Evolutionary conservation across 2,888 invertebrate genomes (phyloP), one percentile per base, ranked within the genome.

Genomic region (Chymomyza procnemis): DNA sequence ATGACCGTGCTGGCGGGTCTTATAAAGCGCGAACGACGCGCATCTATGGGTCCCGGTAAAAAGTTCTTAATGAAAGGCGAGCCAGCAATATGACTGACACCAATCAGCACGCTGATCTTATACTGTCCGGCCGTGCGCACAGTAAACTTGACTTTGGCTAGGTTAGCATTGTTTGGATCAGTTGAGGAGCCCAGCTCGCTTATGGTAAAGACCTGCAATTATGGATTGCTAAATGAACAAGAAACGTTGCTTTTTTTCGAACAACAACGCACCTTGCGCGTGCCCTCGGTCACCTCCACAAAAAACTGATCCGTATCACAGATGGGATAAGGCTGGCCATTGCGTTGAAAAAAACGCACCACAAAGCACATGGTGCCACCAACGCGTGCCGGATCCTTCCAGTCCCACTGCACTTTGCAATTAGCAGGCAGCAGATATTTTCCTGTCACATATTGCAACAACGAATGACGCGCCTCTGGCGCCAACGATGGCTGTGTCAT

Each of bases 321-420:
- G 90, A 98, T 95, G 78, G 97, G 97, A 93, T 97, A 98, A 76
- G 97, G 96, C 90, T 97, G 96, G 22, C 97, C 97, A 91, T 97
- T 97, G 75, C 97, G 94, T 92, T 97, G 97, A 92, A 94, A 97
- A 92, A 97, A 97, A 92, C 95, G 93, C 79, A 97, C 96, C 66
- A 95, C 95, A 92, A 98, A 97, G 89, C 96, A 96, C 93, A 97
- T 96, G 41, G 97, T 97, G 90, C 95, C 96, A 54, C 97, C 98
- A 22, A 98, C 98, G 14, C 94, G 92, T 85, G 96, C 95, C 18
- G 97, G 97, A 91, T 97, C 97, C 71, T 94, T 93, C 97, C 97
- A 98, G 83, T 97, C 96, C 93, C 97, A 98, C 79, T 90, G 91
- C 64, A 93, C 93, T 90, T 93, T 94, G 90, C 97, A 97, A 91